Evolutionary conservation across 2,888 invertebrate genomes (phyloP).

Genomic region (Nebria brevicollis): DNA sequence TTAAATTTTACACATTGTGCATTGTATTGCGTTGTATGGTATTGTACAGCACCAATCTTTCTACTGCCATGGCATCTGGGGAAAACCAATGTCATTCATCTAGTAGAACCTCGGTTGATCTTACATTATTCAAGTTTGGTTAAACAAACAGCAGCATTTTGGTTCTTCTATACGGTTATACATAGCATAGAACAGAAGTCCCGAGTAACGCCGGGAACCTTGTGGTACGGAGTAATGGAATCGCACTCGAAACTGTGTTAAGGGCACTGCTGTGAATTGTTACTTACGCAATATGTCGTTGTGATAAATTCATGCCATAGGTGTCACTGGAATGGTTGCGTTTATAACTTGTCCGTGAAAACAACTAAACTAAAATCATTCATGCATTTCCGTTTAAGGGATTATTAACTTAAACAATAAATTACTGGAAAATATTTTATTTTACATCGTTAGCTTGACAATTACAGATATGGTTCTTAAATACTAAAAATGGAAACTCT

Average conservation of each 20-base stretch:
- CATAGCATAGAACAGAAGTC: neutral
- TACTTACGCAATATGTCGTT: neutral
- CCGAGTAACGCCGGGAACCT: neutral
- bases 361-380: neutral
- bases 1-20: neutral
- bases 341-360: neutral
- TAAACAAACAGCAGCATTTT: neutral
- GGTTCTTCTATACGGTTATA: neutral
- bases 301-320: neutral
- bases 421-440: neutral
- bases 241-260: neutral
- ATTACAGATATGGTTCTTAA: neutral
- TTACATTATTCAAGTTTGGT: conserved; percentile 1
- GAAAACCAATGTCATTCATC: neutral
- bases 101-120: neutral
- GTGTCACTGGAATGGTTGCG: neutral
- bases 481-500: neutral
- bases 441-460: neutral
- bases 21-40: neutral
- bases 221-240: neutral
- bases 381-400: no score
- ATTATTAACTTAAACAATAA: neutral
- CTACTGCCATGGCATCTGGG: neutral
- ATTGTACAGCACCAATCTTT: neutral
- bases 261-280: neutral